A percentile compares a stretch with the other conserved stretches of the same genome.
Evolutionary conservation across 2,797 vertebrate species (phyloP).

Genomic region (Tympanoctomys barrerae): DNA sequence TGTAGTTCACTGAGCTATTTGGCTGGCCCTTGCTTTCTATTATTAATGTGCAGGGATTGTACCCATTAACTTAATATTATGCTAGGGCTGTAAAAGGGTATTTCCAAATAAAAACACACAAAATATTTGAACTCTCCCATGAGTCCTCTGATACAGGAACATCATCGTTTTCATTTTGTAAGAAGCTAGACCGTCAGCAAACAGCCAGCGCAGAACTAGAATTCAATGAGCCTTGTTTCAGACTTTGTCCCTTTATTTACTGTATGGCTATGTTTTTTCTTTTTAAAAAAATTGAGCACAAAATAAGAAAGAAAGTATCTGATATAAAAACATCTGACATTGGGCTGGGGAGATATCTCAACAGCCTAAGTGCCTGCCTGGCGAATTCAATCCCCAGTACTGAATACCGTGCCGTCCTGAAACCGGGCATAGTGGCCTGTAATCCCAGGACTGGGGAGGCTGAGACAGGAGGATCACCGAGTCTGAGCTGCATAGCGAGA

Average conservation of each 20-base stretch:
- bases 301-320: not conserved
- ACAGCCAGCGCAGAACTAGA: constrained; percentile 21
- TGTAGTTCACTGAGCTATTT: no score
- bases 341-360: not conserved
- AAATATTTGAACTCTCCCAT: not conserved
- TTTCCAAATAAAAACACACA: constrained; percentile 14
- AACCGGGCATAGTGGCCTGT: no score
- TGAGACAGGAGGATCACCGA: no score
- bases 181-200: not conserved
- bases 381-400: no score
- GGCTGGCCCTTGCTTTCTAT: not conserved
- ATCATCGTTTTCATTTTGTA: constrained; percentile 25
- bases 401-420: no score
- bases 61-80: not conserved
- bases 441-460: no score
- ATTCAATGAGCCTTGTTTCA: not conserved
- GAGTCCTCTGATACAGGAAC: not conserved
- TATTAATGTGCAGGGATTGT: not conserved
- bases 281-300: not conserved
- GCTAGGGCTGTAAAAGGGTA: not conserved
- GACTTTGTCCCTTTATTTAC: constrained; percentile 28
- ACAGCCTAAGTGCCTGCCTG: no score
- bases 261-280: not conserved
- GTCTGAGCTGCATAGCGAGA: no score
- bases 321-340: not conserved